Conservation (phyloP, 2,797 vertebrate species). For the Champsocephalus gunnari region DNA sequence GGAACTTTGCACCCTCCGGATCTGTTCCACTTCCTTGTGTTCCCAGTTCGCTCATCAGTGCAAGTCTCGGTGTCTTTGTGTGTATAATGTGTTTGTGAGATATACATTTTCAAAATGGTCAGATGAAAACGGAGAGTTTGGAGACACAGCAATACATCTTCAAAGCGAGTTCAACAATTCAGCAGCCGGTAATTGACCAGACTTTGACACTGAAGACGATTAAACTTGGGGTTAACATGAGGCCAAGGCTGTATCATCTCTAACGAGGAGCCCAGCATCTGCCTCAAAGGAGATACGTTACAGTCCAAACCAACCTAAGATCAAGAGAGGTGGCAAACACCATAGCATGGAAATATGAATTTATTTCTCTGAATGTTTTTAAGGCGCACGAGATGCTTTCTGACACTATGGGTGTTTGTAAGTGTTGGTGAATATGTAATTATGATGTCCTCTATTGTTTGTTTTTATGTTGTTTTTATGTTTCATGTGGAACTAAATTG, state of each 20-base stretch:
- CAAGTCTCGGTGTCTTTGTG: not conserved
- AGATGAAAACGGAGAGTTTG: slow-evolving; percentile 9
- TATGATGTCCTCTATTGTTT: no score
- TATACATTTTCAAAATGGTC: slow-evolving; percentile 34
- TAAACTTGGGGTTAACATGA: not conserved
- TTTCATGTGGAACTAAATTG: no score
- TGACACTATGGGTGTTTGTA: no score
- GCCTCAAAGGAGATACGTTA: not conserved
- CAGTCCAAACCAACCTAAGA: not conserved
- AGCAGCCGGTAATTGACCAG: not conserved
- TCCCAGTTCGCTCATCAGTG: slow-evolving; percentile 51
- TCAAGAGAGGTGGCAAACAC: not conserved
- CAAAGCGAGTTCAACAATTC: slow-evolving; percentile 22
- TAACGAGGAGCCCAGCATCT: not conserved
- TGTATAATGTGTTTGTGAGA: slow-evolving; percentile 12
- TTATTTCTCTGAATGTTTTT: no score
- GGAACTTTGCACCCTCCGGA: slow-evolving; percentile 65
- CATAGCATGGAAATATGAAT: no score
- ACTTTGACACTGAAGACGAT: not conserved
- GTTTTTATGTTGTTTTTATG: no score
- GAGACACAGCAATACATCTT: slow-evolving; percentile 15
- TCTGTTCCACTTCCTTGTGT: slow-evolving; percentile 64
- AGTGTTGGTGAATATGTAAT: no score
- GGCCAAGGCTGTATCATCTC: not conserved
- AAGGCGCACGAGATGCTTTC: no score